phyloP scores from a whole-genome alignment of 2,797 vertebrate species.

The Squalus acanthias region DNA sequence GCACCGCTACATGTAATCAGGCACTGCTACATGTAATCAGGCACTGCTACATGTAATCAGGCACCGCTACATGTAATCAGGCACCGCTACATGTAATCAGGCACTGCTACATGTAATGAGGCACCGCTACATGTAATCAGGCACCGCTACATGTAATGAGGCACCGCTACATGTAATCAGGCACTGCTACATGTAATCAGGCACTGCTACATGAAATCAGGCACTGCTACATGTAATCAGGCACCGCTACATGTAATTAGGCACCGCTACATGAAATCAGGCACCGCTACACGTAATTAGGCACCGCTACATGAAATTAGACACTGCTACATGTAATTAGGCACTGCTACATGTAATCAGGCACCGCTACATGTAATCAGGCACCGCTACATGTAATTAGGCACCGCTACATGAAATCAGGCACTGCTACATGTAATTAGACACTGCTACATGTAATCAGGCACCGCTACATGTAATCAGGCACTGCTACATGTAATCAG shows the following conservation, averaged over 20 bases:
- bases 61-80: background rate
- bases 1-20: background rate
- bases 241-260: background rate
- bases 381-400: background rate
- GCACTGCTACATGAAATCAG: background rate
- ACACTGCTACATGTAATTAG: background rate
- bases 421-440: background rate
- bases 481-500: background rate
- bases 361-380: background rate
- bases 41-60: background rate
- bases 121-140: too few relatives aligned
- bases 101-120: too few relatives aligned
- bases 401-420: background rate
- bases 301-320: background rate
- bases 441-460: background rate
- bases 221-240: background rate
- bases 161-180: background rate
- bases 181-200: background rate
- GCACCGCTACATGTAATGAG: background rate
- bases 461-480: background rate
- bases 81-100: background rate
- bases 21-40: background rate
- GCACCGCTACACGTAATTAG: background rate
- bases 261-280: background rate
- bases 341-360: background rate